phyloP scores from a whole-genome alignment of 2,113 vertebrate genomes.

The Platycercus adscitus region DNA sequence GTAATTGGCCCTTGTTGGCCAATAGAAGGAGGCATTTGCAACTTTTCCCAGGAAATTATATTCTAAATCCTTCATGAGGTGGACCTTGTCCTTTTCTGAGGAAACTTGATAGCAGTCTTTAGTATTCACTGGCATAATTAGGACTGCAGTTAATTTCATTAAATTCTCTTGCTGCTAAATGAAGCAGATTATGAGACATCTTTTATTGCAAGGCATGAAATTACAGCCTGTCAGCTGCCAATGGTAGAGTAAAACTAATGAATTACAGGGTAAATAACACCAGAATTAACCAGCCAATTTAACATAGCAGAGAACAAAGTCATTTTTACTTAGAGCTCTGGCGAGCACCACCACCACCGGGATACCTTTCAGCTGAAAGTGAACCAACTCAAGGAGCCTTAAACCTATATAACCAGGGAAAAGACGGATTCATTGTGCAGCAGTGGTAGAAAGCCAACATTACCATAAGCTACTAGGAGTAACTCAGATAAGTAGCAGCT shows the following conservation, averaged over 20 bases:
- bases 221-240: slow-evolving; percentile 99
- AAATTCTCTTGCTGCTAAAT: slow-evolving; percentile 99
- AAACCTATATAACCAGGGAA: neutral
- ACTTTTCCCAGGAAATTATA: slow-evolving; percentile 87
- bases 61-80: slow-evolving; percentile 84
- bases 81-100: slow-evolving; percentile 90
- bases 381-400: neutral
- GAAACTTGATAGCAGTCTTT: slow-evolving; percentile 93
- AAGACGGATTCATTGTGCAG: neutral
- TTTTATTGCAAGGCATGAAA: slow-evolving; percentile 99
- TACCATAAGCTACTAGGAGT: neutral
- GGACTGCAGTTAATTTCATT: slow-evolving; percentile 99
- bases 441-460: neutral
- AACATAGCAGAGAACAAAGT: slow-evolving; percentile 87
- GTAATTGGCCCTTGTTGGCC: slow-evolving; percentile 60
- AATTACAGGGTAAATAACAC: slow-evolving; percentile 99
- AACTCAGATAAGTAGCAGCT: fast-evolving
- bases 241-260: slow-evolving; percentile 94
- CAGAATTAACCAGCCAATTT: slow-evolving; percentile 97
- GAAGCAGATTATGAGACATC: slow-evolving; percentile 99
- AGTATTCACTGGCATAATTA: slow-evolving; percentile 99
- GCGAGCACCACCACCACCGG: slow-evolving; percentile 16
- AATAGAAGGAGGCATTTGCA: slow-evolving; percentile 74
- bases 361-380: slow-evolving; percentile 4
- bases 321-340: slow-evolving; percentile 71